Evolutionary conservation across 2,113 vertebrate genomes (phyloP).

Genomic region (Elephas maximus): DNA sequence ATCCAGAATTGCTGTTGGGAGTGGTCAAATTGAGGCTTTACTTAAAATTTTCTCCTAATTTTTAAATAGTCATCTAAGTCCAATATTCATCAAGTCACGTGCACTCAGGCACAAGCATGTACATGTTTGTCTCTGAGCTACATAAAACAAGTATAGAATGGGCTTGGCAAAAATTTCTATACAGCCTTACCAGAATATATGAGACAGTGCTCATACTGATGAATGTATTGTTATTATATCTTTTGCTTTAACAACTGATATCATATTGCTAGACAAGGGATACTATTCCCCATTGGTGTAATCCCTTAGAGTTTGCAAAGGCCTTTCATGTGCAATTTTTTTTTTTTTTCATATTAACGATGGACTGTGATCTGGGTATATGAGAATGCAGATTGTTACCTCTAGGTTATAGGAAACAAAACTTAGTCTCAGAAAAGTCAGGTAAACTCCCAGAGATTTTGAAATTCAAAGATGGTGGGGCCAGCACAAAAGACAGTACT

Average conservation of each 20-base stretch:
- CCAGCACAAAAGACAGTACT: neutral
- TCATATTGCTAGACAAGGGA: neutral
- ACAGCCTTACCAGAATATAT: neutral
- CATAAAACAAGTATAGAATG: neutral
- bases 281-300: too few relatives aligned
- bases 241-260: neutral
- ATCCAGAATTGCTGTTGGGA: neutral
- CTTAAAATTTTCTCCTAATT: neutral
- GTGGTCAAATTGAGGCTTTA: neutral
- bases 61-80: neutral
- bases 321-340: neutral
- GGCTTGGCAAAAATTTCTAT: neutral
- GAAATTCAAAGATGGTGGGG: neutral
- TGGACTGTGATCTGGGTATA: neutral
- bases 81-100: neutral
- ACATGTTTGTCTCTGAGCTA: neutral
- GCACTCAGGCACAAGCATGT: neutral
- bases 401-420: neutral
- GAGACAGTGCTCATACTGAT: neutral
- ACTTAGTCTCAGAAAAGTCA: neutral
- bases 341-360: neutral
- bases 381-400: neutral
- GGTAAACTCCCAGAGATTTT: neutral
- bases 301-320: neutral
- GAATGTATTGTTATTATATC: neutral